Percentiles rank a stretch among this genome's conserved stretches.
phyloP scores from a whole-genome alignment of 1,140 invertebrate genomes.

The Aphelenchoides fujianensis region DNA sequence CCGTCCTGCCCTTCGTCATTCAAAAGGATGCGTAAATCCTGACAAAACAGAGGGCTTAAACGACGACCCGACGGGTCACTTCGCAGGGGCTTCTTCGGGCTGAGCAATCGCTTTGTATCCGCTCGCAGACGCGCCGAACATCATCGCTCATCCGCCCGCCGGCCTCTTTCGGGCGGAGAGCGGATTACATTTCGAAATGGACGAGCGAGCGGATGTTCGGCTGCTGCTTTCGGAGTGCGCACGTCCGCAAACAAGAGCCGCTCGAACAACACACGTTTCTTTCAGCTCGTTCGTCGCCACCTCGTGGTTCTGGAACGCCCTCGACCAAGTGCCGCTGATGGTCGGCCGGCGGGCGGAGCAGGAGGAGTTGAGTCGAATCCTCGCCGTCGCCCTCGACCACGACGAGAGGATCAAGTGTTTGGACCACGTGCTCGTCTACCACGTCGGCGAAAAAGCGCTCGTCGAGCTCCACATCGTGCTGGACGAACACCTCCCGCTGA shows the following conservation, averaged over 20 bases:
- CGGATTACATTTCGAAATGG: no score
- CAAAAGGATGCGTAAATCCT: no score
- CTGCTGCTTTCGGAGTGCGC: no score
- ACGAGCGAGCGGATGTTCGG: no score
- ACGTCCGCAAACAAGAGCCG: neutral
- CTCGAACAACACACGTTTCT: slow-evolving; percentile 9
- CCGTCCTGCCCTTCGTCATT: no score
- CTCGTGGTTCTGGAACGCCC: slow-evolving; percentile 48
- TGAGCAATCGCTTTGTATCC: neutral
- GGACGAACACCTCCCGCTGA: slow-evolving; percentile 45
- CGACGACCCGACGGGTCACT: no score
- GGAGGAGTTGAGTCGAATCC: slow-evolving; percentile 44
- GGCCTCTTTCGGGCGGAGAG: neutral
- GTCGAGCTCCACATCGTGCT: slow-evolving; percentile 48
- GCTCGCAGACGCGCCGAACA: neutral
- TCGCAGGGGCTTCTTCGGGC: neutral
- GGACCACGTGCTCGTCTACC: slow-evolving; percentile 48
- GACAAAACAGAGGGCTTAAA: no score
- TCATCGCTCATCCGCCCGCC: neutral
- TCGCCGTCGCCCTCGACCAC: slow-evolving; percentile 39
- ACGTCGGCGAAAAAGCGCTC: slow-evolving; percentile 47
- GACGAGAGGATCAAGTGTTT: slow-evolving; percentile 45
- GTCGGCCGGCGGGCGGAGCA: slow-evolving; percentile 44
- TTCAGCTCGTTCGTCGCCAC: slow-evolving; percentile 45
- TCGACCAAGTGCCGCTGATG: slow-evolving; percentile 49